These are phyloP conservation scores for Gymnoscopelus microlampas DNA, from an alignment of 2,797 vertebrate genomes.

Conservation along the genomic window DNA sequence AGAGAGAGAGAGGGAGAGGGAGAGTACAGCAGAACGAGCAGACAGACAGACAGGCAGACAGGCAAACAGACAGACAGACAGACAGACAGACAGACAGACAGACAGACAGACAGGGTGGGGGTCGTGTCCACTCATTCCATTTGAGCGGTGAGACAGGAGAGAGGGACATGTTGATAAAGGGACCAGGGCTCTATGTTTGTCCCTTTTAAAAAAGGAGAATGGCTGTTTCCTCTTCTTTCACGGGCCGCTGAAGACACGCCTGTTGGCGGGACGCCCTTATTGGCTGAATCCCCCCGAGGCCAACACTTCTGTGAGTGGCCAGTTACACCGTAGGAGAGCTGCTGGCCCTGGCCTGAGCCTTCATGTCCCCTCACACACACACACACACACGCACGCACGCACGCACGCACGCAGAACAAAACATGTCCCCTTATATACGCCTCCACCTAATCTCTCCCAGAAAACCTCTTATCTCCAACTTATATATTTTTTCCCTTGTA, in stretches of 20 bases:
- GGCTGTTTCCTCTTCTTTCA: constrained; percentile 17
- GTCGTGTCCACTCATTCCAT: constrained; percentile 11
- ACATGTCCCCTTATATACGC: neutral
- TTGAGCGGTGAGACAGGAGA: constrained; percentile 26
- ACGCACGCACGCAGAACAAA: neutral
- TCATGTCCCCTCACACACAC: too few relatives aligned
- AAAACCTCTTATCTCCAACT: too few relatives aligned
- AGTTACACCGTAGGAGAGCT: too few relatives aligned
- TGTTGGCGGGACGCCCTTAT: constrained; percentile 14
- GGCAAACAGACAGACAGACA: neutral
- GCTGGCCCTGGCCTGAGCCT: too few relatives aligned
- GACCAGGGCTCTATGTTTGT: constrained; percentile 36
- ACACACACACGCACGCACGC: too few relatives aligned
- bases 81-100: too few relatives aligned
- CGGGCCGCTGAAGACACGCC: constrained; percentile 36
- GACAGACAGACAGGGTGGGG: neutral
- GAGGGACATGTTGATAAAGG: constrained; percentile 29
- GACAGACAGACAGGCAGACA: neutral
- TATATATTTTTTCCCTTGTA: too few relatives aligned
- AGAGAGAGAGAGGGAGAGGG: neutral
- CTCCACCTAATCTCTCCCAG: neutral
- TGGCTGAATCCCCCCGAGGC: too few relatives aligned
- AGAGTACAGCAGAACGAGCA: neutral
- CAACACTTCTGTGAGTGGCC: neutral
- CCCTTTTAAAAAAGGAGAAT: constrained; percentile 30